Base-by-base conservation (phyloP, 2,797 vertebrate genomes). In the Gymnothorax javanicus region DNA sequence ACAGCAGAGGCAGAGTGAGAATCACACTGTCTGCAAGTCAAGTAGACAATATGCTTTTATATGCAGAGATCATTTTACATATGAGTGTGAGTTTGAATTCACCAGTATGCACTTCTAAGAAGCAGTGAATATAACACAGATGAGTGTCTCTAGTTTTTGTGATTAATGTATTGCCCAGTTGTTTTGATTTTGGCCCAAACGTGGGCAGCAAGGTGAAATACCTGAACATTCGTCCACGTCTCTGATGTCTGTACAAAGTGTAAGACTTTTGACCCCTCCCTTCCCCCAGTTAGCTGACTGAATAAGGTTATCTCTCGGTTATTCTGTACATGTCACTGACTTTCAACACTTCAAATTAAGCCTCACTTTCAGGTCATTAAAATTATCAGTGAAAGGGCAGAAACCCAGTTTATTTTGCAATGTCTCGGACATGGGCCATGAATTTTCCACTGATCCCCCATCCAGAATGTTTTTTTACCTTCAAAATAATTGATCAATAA, bases 211-310 rank as follows among this genome's bases (percentile, higher is more conserved):
- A 58, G 88, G 89, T 87, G 58, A 87, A 90, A 85, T 87, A 71
- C 69, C 90, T 90, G 88, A 56, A 86, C 86, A 92, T 93, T 93
- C 91, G 88, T 84, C 90, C 85, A 89, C 85, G 87, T 86, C 59
- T n/a, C n/a, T 83, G 85, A 86, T 27, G 83, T 27, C n/a, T 56
- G 90, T 91, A 88, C 89, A 92, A 91, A 94, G 88, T 86, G 69
- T 83, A 6, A 84, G 83, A 88, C 20, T 77, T 43, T 71, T 86
- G 84, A 89, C 90, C 89, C 85, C 88, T 64, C 56, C 60, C 90
- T 89, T 87, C 85, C 86, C 64, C 69, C 84, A 77, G 25, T 69
- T 58, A 84, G 87, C 62, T 50, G 83, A 82, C 83, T 85, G 13
- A 13, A 88, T 12, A 73, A 75, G 79, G 12, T 27, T 50, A 58